phyloP scores from a whole-genome alignment of 2,797 vertebrate genomes.

The Alcedo quadribrachys region DNA sequence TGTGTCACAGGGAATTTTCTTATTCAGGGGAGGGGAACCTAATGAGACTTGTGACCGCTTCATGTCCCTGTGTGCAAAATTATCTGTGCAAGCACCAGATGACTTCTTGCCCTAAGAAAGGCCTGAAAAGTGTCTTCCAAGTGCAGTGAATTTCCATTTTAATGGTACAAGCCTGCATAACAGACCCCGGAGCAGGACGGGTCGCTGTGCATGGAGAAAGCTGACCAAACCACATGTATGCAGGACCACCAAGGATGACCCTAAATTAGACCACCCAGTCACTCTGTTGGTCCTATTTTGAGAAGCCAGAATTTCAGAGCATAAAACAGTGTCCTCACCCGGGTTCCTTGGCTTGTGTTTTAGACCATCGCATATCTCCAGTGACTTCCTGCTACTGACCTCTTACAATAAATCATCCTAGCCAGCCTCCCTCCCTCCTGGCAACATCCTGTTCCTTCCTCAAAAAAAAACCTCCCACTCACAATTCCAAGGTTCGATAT shows the following conservation, averaged over 20 bases:
- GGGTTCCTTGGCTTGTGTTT: neutral
- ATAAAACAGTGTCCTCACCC: neutral
- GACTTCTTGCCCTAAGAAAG: neutral
- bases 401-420: conserved; percentile 39
- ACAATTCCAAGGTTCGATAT: conserved; percentile 72
- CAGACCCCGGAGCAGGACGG: neutral
- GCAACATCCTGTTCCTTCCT: conserved; percentile 75
- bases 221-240: neutral
- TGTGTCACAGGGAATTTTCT: neutral
- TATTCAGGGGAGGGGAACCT: neutral
- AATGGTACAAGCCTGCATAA: neutral
- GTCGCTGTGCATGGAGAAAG: neutral
- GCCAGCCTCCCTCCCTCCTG: conserved; percentile 56
- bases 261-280: conserved; percentile 69
- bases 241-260: conserved; percentile 64
- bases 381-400: conserved; percentile 60
- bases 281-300: neutral
- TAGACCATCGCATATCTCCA: neutral
- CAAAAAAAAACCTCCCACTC: conserved; percentile 59
- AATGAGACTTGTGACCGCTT: neutral
- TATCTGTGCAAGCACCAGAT: neutral
- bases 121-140: neutral
- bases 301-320: neutral
- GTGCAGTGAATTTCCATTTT: neutral
- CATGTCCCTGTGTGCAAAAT: neutral